These are phyloP conservation scores for Sclerodermus sp. DNA, from an alignment of 2,888 invertebrate species.

Conservation along the genomic window DNA sequence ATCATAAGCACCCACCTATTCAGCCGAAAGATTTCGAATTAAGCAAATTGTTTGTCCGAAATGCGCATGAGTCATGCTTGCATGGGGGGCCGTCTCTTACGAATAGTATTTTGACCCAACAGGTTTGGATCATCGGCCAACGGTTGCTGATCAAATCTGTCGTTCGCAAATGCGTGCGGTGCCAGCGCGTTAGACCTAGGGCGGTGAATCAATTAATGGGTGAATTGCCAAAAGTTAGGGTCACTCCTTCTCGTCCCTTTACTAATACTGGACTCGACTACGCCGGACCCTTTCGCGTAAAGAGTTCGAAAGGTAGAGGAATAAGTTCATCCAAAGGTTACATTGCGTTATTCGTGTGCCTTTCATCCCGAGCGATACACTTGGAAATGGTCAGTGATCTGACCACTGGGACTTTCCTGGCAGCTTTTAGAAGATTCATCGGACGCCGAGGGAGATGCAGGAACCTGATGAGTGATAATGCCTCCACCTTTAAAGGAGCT, in stretches of 20 bases:
- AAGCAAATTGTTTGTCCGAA: too few species aligned
- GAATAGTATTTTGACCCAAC: too few species aligned
- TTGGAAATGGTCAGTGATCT: conserved; percentile 4
- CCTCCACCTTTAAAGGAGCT: conserved; percentile 14
- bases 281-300: conserved; percentile 7
- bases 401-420: too few species aligned
- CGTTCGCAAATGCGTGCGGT: conserved; percentile 5
- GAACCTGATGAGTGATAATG: conserved; percentile 13
- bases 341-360: conserved; percentile 9
- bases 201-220: conserved; percentile 5
- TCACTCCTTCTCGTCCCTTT: conserved; percentile 4
- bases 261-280: conserved; percentile 6
- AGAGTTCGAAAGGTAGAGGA: conserved; percentile 5
- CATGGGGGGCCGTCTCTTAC: too few species aligned
- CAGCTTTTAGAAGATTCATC: conserved; percentile 9
- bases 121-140: too few species aligned
- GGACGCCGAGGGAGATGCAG: conserved; percentile 8
- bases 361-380: conserved; percentile 9
- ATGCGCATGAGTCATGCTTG: too few species aligned
- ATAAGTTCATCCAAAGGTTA: conserved; percentile 8
- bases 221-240: conserved; percentile 1
- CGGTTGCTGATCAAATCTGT: background rate
- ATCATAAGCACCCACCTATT: too few species aligned
- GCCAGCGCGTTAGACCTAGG: conserved; percentile 1
- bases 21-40: too few species aligned